Conservation (phyloP, 2,797 vertebrate genomes). For the Parauchenoglanis punctatus region DNA sequence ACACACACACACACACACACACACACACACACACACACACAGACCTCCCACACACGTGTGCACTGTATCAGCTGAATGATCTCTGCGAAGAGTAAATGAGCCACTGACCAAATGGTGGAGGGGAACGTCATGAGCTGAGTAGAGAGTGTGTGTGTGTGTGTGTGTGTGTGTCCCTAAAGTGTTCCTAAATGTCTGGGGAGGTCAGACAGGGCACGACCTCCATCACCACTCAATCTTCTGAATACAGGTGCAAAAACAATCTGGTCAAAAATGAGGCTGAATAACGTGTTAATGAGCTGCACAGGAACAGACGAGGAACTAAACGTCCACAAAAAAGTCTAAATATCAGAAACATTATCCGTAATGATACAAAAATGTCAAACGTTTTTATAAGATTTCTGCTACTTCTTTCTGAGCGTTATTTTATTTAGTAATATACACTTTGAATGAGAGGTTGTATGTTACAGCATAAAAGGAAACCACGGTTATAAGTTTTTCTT, state of each 20-base stretch:
- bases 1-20: conserved; percentile 35
- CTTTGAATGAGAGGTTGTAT: too few relatives aligned
- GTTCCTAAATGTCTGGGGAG: conserved; percentile 7
- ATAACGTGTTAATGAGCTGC: neutral
- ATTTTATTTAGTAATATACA: too few relatives aligned
- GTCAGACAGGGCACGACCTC: conserved; percentile 29
- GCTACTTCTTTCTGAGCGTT: neutral
- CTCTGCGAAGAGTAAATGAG: conserved; percentile 17
- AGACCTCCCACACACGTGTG: conserved; percentile 36
- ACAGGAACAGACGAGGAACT: neutral
- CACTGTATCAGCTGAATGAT: conserved; percentile 48
- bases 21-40: conserved; percentile 32
- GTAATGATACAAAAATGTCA: neutral
- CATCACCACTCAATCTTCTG: neutral
- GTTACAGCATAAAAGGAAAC: neutral
- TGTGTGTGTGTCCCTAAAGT: conserved; percentile 22
- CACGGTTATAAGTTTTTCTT: neutral
- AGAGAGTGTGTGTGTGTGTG: neutral
- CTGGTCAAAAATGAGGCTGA: neutral
- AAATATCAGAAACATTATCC: neutral
- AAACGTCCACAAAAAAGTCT: neutral
- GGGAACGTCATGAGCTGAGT: conserved; percentile 7
- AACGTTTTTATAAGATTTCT: neutral
- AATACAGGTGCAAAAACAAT: conserved; percentile 40
- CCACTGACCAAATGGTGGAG: conserved; percentile 38